These are phyloP conservation scores for Poeciliopsis paucimaculata DNA, from an alignment of 2,797 vertebrate species.

Conservation along the genomic window DNA sequence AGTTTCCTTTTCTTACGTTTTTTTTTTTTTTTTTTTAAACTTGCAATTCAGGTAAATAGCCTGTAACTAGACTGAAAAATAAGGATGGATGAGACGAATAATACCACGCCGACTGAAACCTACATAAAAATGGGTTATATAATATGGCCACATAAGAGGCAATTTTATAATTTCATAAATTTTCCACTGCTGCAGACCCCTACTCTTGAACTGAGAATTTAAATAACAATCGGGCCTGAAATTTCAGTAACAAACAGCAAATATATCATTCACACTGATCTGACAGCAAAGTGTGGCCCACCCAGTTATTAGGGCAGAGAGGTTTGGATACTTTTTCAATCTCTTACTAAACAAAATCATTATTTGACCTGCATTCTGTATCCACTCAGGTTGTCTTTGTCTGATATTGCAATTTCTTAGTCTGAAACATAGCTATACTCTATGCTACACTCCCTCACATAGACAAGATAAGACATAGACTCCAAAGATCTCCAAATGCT, in stretches of 20 bases:
- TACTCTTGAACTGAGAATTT: not conserved
- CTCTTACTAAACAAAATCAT: not conserved
- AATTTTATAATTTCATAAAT: not conserved
- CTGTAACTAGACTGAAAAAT: not conserved
- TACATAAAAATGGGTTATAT: not conserved
- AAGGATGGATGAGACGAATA: not conserved
- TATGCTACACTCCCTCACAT: not conserved
- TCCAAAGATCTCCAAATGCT: slow-evolving; percentile 3
- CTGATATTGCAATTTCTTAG: not conserved
- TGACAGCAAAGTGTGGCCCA: not conserved
- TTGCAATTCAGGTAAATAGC: not conserved
- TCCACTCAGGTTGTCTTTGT: not conserved
- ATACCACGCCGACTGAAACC: not conserved
- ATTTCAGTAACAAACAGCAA: not conserved
- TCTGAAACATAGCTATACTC: not conserved
- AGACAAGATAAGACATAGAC: not conserved
- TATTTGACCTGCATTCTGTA: not conserved
- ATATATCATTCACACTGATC: not conserved
- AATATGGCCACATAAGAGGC: not conserved
- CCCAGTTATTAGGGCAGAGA: not conserved
- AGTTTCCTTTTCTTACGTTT: not conserved
- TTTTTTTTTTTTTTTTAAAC: not conserved
- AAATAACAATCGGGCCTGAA: not conserved
- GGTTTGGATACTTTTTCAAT: not conserved
- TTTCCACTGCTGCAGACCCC: not conserved